phyloP scores from a whole-genome alignment of 2,888 invertebrate genomes.

The Yponomeuta plumbellus region DNA sequence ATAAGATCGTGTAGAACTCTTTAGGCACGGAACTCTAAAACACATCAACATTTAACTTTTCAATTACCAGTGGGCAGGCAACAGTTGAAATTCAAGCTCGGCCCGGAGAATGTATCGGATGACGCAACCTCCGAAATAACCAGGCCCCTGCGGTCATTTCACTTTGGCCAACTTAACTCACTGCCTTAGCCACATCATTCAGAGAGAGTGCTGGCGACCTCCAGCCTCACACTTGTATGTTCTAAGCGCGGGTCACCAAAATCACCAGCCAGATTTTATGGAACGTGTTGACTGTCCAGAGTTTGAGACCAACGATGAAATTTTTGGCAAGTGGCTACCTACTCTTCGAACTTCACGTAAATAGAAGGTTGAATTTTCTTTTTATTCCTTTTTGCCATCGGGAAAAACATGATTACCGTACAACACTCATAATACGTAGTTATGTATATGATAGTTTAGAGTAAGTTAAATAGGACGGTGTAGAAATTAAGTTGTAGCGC shows the following conservation, averaged over 20 bases:
- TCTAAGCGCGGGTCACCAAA: slow-evolving; percentile 4
- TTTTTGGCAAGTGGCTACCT: background rate
- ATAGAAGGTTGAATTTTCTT: too few relatives aligned
- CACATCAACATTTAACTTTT: background rate
- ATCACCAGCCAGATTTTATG: background rate
- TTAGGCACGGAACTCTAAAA: too few relatives aligned
- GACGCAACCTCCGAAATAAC: slow-evolving; percentile 67
- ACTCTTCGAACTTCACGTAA: too few relatives aligned
- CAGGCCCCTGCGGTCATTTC: slow-evolving; percentile 72
- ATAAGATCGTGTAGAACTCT: too few relatives aligned
- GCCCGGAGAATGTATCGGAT: slow-evolving; percentile 35
- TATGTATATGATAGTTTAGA: too few relatives aligned
- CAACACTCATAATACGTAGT: too few relatives aligned
- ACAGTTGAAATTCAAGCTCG: slow-evolving; percentile 52
- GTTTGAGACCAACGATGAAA: background rate
- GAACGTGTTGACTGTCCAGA: background rate
- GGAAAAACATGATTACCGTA: too few relatives aligned
- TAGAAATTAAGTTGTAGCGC: too few relatives aligned
- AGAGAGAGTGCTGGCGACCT: background rate
- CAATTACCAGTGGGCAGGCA: background rate
- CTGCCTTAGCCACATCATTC: slow-evolving; percentile 29
- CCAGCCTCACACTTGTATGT: background rate
- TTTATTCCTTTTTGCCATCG: too few relatives aligned
- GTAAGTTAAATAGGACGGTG: too few relatives aligned
- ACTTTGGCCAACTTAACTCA: slow-evolving; percentile 76